Base-by-base conservation (phyloP, 2,797 vertebrate species). In the Leuciscus waleckii region DNA sequence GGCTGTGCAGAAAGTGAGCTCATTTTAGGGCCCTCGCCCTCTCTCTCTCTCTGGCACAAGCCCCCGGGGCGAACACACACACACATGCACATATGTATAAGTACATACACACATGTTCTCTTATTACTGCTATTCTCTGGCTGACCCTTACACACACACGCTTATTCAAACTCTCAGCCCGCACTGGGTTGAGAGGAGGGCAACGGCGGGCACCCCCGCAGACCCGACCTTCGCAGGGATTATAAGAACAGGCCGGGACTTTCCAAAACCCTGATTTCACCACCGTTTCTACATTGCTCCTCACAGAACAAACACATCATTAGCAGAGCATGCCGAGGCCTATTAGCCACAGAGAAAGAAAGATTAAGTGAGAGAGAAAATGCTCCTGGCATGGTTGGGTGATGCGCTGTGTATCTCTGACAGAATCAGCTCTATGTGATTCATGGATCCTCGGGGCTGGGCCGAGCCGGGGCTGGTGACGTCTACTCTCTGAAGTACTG, bases 181-280 rank as follows among this genome's bases (percentile, higher is more conserved):
- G 32, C 78, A 79, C 85, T 88, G 92, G 92, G 94, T 92, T 93
- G 92, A 37, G 89, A 91, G 93, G 93, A 93, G 94, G 93, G 93
- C 91, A 65, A 29, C 88, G 77, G 88, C 88, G 90, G 90, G 89
- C 90, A 86, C 90, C 84, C 90, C 91, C 92, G 86, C 91, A 89
- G 77, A 69, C 90, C 92, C 89, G 90, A 88, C 89, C 39, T 91
- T 92, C 90, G 90, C 91, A 90, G 90, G 91, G 89, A 93, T 94
- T 91, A 88, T 80, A 87, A 90, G 91, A 81, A 90, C 90, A 87
- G 89, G 89, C 88, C 82, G 94, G 95, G 95, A 95, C 94, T 96
- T 95, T 95, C 94, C 95, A 84, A 87, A 86, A 83, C 79, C 81
- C 84, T 80, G 83, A 70, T 87, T 89, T 88, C 83, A 86, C 82